Percentiles rank a stretch among this genome's conserved stretches.
These are phyloP conservation scores for Zaprionus capensis DNA, from an alignment of 1,140 invertebrate species.

Conservation along the genomic window DNA sequence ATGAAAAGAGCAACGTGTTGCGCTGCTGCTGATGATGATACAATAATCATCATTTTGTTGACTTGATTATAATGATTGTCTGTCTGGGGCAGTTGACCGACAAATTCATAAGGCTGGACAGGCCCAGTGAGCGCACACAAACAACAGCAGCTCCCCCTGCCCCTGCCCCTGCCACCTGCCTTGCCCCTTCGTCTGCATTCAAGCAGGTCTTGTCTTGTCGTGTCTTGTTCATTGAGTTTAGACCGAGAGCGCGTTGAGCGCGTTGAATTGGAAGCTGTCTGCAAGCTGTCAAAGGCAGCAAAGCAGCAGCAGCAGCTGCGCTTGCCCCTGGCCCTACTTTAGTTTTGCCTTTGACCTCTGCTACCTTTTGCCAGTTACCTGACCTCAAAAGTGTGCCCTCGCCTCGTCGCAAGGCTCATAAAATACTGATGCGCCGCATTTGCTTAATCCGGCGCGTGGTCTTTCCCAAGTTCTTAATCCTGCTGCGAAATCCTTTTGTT, in stretches of 20 bases:
- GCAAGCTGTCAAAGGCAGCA: slow-evolving; percentile 57
- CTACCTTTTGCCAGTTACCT: slow-evolving; percentile 29
- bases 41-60: slow-evolving; percentile 45
- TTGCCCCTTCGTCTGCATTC: background rate
- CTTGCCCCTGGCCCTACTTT: slow-evolving; percentile 35
- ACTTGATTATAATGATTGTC: slow-evolving; percentile 51
- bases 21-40: slow-evolving; percentile 9
- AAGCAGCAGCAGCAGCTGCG: background rate
- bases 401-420: slow-evolving; percentile 38
- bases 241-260: slow-evolving; percentile 45
- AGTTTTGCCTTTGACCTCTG: slow-evolving; percentile 51
- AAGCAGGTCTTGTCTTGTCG: background rate
- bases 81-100: slow-evolving; percentile 13
- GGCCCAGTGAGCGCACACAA: slow-evolving; percentile 32
- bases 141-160: background rate
- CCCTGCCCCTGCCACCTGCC: background rate
- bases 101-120: slow-evolving; percentile 42
- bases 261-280: slow-evolving; percentile 76
- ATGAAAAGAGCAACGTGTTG: slow-evolving; percentile 19
- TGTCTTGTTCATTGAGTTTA: slow-evolving; percentile 24
- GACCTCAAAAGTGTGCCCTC: slow-evolving; percentile 26
- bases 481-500: slow-evolving; percentile 73
- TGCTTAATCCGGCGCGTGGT: slow-evolving; percentile 80
- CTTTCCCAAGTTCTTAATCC: slow-evolving; percentile 77
- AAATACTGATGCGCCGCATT: slow-evolving; percentile 73